These are phyloP conservation scores for Aphaenogaster rudis DNA, from an alignment of 1,140 invertebrate genomes.

Conservation along the genomic window DNA sequence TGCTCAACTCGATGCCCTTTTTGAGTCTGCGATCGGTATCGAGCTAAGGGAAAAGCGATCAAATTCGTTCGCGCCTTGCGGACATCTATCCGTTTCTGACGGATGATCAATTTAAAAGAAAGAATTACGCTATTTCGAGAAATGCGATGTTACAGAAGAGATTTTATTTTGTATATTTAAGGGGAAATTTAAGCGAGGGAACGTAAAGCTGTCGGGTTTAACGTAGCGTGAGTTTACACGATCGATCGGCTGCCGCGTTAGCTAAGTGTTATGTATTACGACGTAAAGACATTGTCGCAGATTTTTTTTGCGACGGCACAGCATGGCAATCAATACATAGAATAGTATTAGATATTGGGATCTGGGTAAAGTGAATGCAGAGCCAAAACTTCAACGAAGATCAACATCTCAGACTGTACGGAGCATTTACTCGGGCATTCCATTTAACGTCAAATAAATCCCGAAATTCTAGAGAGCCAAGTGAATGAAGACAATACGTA, in stretches of 20 bases:
- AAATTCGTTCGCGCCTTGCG: constrained; percentile 38
- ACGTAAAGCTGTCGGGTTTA: constrained; percentile 1
- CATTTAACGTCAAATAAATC: background rate
- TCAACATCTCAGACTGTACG: constrained; percentile 34
- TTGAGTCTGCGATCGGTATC: constrained; percentile 53
- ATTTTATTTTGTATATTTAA: constrained; percentile 48
- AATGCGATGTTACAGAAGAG: constrained; percentile 49
- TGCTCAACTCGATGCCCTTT: constrained; percentile 55
- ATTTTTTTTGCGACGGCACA: background rate
- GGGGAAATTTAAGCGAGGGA: background rate
- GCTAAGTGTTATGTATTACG: background rate
- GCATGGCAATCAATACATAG: constrained; percentile 21
- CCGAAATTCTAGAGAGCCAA: constrained; percentile 35
- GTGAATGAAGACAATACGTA: constrained; percentile 18
- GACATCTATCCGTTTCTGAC: background rate
- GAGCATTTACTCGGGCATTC: constrained; percentile 36
- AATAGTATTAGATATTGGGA: constrained; percentile 8
- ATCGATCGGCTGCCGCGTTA: background rate
- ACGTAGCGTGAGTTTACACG: background rate
- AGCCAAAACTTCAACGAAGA: background rate
- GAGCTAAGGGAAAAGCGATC: constrained; percentile 48
- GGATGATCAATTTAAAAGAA: background rate
- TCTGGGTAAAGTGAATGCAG: background rate
- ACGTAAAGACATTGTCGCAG: constrained; percentile 10
- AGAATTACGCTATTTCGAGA: constrained; percentile 14